Evolutionary conservation across 92 coral and sea anemone genomes (phyloP), one percentile per base, ranked within the genome.

Genomic region (Umimayanthus chanpuru): DNA sequence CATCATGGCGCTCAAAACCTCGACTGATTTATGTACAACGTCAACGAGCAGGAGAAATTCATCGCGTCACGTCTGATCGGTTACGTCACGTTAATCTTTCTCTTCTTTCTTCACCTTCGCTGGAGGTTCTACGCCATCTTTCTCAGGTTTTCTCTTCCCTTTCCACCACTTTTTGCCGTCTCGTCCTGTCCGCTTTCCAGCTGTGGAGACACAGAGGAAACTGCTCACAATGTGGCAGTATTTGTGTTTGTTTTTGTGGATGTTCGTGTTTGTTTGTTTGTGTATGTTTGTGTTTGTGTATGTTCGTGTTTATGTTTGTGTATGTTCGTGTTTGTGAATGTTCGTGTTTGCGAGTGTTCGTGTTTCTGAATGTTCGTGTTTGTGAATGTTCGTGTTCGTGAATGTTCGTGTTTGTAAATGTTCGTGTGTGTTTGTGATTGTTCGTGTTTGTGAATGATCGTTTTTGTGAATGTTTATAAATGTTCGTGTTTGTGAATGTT

Each of bases 41-140:
- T 20, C 26, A 61, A 61, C 68, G 9, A 61, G 68, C 25, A 20
- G 14, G 25, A 23, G 8, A 61, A 18, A 61, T 61, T 47, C 26
- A 23, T 23, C 6, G 26, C 4, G 26, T 61, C 23, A 61, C 64
- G 20, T 55, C 64, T 7, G 64, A 15, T 55, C 64, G 64, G 15
- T 10, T 10, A 55, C 9, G 64, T 32, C 36, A 32, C 23, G 65
- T 61, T 8, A 61, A 61, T 61, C 26, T 61, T 61, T 61, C 25
- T 71, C 56, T 58, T 78, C 81, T 26, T 78, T 78, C 38, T 78
- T 78, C 32, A 58, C 64, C 49, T 78, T 78, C 64, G 81, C n/a
- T 16, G 81, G 81, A 10, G 81, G 81, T n/a, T 78, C 81, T 8
- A 2, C 40, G 16, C 55, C 81, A 18, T 49, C 55, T 47, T 78